Percentiles rank a stretch among this genome's conserved stretches.
These are phyloP conservation scores for Ceyx margarethae DNA, from an alignment of 2,113 vertebrate genomes.

Conservation along the genomic window DNA sequence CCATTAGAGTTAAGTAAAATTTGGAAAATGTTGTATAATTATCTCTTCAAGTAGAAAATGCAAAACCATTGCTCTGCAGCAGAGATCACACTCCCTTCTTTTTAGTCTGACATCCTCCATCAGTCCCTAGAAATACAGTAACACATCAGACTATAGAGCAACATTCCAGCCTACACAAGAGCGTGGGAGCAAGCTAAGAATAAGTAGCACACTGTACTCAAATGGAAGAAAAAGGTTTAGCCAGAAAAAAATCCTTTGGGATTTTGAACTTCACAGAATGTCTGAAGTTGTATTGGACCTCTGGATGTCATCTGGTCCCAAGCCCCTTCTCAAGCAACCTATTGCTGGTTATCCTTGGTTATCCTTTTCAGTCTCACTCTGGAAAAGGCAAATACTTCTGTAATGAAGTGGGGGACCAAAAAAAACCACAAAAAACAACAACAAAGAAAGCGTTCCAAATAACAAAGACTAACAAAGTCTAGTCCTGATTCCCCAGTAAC, in stretches of 20 bases:
- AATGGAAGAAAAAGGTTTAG: background rate
- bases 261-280: background rate
- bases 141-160: background rate
- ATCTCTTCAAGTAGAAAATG: background rate
- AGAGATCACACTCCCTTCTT: background rate
- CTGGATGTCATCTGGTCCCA: background rate
- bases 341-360: background rate
- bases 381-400: background rate
- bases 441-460: background rate
- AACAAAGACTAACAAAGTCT: background rate
- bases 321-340: background rate
- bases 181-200: background rate
- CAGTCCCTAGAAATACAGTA: background rate
- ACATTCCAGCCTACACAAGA: background rate
- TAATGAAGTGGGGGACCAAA: background rate
- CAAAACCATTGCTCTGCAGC: background rate
- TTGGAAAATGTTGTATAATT: background rate
- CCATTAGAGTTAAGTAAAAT: background rate
- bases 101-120: background rate
- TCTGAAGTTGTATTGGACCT: background rate
- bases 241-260: background rate
- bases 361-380: background rate
- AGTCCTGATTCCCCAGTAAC: background rate
- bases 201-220: background rate
- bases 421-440: background rate